These are phyloP conservation scores for Petrocephalus schoutedeni DNA, from an alignment of 2,797 vertebrate genomes.

Conservation along the genomic window DNA sequence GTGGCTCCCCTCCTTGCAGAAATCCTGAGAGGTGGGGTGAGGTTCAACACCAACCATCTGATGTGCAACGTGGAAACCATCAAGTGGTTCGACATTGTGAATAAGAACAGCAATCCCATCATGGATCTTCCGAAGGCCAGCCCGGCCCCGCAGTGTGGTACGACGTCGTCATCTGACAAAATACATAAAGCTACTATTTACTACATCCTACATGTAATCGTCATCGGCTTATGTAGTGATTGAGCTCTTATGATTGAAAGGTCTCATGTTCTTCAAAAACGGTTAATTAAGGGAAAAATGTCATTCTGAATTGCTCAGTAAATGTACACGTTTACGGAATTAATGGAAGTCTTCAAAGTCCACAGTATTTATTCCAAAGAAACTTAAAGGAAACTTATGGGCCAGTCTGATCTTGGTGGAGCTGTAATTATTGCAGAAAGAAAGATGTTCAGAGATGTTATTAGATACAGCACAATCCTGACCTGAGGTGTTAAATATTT, in stretches of 20 bases:
- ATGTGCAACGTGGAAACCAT: constrained; percentile 82
- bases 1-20: constrained; percentile 56
- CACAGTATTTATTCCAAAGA: not conserved
- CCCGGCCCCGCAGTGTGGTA: constrained; percentile 57
- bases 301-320: not conserved
- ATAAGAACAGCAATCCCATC: constrained; percentile 44
- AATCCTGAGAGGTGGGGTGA: constrained; percentile 84
- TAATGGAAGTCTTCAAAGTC: not conserved
- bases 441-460: not conserved
- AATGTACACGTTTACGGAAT: not conserved
- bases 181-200: not conserved
- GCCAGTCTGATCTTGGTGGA: not conserved
- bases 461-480: not conserved
- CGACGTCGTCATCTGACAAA: not conserved
- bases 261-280: not conserved
- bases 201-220: not conserved
- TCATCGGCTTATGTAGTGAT: not conserved
- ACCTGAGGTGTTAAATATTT: not conserved
- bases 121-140: constrained; percentile 38
- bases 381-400: not conserved
- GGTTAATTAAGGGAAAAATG: not conserved
- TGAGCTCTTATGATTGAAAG: not conserved
- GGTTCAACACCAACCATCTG: constrained; percentile 63
- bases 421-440: not conserved
- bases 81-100: constrained; percentile 83